Evolutionary conservation across 1,140 invertebrate genomes (phyloP).

Genomic region (Platyscapa corneri): DNA sequence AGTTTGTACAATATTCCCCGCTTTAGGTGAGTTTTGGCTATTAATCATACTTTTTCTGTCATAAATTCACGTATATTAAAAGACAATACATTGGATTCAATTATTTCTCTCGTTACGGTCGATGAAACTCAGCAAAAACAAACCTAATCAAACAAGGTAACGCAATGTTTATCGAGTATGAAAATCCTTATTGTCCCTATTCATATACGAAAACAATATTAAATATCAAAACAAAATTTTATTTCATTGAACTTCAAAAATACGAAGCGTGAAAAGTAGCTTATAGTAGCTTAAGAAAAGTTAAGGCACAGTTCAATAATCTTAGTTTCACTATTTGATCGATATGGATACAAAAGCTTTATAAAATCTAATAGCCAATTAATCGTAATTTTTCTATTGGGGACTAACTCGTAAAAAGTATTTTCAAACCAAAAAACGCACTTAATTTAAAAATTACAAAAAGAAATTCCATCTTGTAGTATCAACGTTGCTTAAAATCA

Average conservation of each 20-base stretch:
- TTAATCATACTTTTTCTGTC: slow-evolving; percentile 21
- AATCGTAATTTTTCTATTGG: too few relatives aligned
- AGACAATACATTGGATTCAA: slow-evolving; percentile 3
- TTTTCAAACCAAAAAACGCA: too few relatives aligned
- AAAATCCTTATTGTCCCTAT: neutral
- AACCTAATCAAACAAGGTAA: neutral
- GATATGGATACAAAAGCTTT: too few relatives aligned
- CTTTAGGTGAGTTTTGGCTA: neutral
- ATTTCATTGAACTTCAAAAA: slow-evolving; percentile 1
- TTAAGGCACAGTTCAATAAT: neutral
- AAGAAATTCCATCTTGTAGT: too few relatives aligned
- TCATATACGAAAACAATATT: neutral
- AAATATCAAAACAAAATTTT: slow-evolving; percentile 5
- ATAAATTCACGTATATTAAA: slow-evolving; percentile 35
- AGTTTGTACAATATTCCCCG: too few relatives aligned
- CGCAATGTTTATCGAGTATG: slow-evolving; percentile 15
- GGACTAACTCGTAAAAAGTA: too few relatives aligned
- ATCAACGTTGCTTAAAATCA: too few relatives aligned
- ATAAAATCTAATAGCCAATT: too few relatives aligned
- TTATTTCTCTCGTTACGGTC: slow-evolving; percentile 38
- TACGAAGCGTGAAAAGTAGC: neutral
- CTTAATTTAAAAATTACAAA: too few relatives aligned
- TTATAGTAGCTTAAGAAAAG: neutral
- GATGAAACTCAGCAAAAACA: slow-evolving; percentile 24
- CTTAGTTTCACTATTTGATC: neutral